These are phyloP conservation scores for Sarcophaga carnaria DNA, from an alignment of 2,888 invertebrate species.

Conservation along the genomic window DNA sequence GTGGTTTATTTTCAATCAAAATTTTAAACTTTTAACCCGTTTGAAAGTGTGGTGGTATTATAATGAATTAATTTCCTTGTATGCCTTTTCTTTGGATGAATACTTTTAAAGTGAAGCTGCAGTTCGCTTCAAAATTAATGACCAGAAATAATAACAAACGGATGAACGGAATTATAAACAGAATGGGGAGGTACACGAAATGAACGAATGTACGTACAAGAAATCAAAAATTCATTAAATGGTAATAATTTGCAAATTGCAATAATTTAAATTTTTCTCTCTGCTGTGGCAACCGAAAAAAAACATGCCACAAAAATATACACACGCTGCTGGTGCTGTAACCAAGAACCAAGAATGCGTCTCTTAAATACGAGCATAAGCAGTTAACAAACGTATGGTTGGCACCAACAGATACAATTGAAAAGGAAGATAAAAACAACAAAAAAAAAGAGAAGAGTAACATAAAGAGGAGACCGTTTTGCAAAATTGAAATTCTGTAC, in stretches of 20 bases:
- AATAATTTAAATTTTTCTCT: slow-evolving; percentile 73
- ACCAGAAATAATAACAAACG: too few relatives aligned
- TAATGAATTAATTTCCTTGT: too few relatives aligned
- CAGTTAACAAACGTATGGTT: slow-evolving; percentile 19
- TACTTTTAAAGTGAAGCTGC: too few relatives aligned
- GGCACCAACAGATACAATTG: slow-evolving; percentile 26
- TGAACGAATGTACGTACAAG: slow-evolving; percentile 47
- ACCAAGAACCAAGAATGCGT: background rate
- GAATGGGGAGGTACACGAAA: background rate
- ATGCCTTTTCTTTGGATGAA: too few relatives aligned
- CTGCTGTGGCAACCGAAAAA: slow-evolving; percentile 61
- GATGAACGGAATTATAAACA: background rate
- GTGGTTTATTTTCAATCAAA: too few relatives aligned
- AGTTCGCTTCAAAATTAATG: too few relatives aligned
- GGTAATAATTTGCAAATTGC: slow-evolving; percentile 74
- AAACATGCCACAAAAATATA: slow-evolving; percentile 16
- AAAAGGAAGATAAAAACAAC: background rate
- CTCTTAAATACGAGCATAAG: background rate
- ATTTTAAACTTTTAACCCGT: too few relatives aligned
- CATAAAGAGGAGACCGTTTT: slow-evolving; percentile 57
- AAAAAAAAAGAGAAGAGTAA: background rate
- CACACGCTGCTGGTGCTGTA: slow-evolving; percentile 2
- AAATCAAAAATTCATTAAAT: slow-evolving; percentile 73
- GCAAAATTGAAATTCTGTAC: slow-evolving; percentile 71
- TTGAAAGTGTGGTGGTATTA: too few relatives aligned